phyloP scores from a whole-genome alignment of 1,140 invertebrate species.

The Drosophila sulfurigaster region DNA sequence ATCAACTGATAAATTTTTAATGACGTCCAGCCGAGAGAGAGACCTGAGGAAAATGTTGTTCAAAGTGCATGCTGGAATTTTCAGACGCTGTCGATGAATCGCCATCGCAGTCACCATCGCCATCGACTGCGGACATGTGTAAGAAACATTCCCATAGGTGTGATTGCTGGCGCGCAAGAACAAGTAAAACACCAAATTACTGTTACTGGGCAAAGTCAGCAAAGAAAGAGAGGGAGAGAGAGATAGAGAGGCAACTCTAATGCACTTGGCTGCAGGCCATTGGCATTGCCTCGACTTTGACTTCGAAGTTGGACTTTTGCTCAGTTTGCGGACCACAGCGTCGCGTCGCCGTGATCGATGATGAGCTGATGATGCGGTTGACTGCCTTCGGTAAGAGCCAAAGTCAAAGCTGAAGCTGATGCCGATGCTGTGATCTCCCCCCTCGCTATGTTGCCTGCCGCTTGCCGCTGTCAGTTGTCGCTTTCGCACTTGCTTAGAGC shows the following conservation, averaged over 20 bases:
- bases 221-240: slow-evolving; percentile 9
- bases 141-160: slow-evolving; percentile 81
- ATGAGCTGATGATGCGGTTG: slow-evolving; percentile 60
- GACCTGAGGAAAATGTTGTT: slow-evolving; percentile 70
- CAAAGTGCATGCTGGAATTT: slow-evolving; percentile 78
- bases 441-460: background rate
- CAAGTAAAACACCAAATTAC: slow-evolving; percentile 82
- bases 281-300: slow-evolving; percentile 29
- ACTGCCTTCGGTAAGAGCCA: slow-evolving; percentile 30
- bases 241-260: slow-evolving; percentile 31
- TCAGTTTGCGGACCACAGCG: slow-evolving; percentile 35
- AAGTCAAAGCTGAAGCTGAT: background rate
- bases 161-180: slow-evolving; percentile 81
- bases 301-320: background rate
- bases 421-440: background rate
- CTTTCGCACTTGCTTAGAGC: slow-evolving; percentile 33
- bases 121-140: slow-evolving; percentile 65
- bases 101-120: slow-evolving; percentile 1
- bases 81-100: slow-evolving; percentile 3
- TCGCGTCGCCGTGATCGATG: slow-evolving; percentile 57
- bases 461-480: slow-evolving; percentile 29
- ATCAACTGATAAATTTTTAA: slow-evolving; percentile 84
- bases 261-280: slow-evolving; percentile 53
- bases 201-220: slow-evolving; percentile 55
- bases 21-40: slow-evolving; percentile 42